Conservation (phyloP, 1,140 invertebrate genomes). For the Anoplolepis gracilipes region DNA sequence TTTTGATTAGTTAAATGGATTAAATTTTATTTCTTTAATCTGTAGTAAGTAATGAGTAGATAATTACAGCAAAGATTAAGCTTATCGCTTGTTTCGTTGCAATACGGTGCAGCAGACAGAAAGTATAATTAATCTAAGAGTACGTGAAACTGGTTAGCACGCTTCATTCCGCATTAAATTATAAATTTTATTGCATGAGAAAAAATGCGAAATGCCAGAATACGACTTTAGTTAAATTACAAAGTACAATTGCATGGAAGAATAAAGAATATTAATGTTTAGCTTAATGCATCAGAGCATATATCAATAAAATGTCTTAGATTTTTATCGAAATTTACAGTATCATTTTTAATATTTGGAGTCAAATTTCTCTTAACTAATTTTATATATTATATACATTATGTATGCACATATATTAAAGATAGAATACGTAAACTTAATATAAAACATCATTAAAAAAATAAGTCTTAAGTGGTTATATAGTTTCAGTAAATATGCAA, state of each 20-base stretch:
- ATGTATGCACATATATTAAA: background rate
- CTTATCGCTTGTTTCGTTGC: background rate
- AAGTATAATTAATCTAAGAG: slow-evolving; percentile 44
- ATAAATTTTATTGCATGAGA: slow-evolving; percentile 40
- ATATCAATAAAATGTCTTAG: background rate
- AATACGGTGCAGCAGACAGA: slow-evolving; percentile 9
- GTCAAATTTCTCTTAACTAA: background rate
- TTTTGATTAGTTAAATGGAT: background rate
- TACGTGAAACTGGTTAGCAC: slow-evolving; percentile 10
- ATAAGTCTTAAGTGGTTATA: background rate
- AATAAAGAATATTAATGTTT: background rate
- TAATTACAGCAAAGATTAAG: slow-evolving; percentile 14
- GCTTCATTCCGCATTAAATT: background rate
- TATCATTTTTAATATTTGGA: background rate
- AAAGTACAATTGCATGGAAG: background rate
- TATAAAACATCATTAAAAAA: background rate
- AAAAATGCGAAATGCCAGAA: background rate
- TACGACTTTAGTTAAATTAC: slow-evolving; percentile 19
- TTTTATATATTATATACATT: background rate
- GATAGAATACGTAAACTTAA: background rate
- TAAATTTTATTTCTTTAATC: background rate
- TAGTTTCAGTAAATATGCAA: background rate
- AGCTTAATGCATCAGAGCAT: background rate
- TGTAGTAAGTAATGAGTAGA: slow-evolving; percentile 7
- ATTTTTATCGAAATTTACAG: background rate